Evolutionary conservation across 2,113 vertebrate genomes (phyloP).

Genomic region (Morone saxatilis): DNA sequence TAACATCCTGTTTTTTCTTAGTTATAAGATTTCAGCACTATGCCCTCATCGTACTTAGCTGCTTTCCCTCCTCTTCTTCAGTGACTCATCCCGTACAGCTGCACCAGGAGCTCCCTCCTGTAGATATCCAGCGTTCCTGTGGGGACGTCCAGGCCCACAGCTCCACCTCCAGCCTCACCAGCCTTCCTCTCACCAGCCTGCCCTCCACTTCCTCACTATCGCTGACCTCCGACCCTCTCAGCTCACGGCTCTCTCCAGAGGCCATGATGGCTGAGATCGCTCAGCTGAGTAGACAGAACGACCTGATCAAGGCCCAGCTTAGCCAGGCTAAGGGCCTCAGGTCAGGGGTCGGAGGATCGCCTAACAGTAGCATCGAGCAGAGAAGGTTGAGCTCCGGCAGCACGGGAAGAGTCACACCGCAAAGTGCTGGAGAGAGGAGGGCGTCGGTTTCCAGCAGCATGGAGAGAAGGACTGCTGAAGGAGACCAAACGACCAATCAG

Average conservation of each 20-base stretch:
- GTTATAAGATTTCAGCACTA: background rate
- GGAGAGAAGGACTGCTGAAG: conserved; percentile 35
- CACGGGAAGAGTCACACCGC: conserved; percentile 44
- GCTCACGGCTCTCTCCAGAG: conserved; percentile 70
- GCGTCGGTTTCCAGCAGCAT: conserved; percentile 23
- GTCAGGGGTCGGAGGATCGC: conserved; percentile 7
- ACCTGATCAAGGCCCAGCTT: conserved; percentile 86
- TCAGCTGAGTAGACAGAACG: conserved; percentile 88
- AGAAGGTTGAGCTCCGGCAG: conserved; percentile 15
- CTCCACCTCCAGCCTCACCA: conserved; percentile 69
- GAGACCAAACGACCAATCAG: conserved; percentile 46
- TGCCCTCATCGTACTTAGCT: background rate
- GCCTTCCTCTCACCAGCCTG: conserved; percentile 66
- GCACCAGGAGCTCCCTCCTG: conserved; percentile 17
- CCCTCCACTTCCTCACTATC: conserved; percentile 53
- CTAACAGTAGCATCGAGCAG: conserved; percentile 15
- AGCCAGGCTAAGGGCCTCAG: conserved; percentile 62
- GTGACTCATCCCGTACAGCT: background rate
- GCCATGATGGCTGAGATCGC: conserved; percentile 84
- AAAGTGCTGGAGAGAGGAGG: conserved; percentile 37
- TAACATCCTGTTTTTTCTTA: conserved; percentile 35
- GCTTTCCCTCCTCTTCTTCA: background rate
- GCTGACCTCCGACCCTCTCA: conserved; percentile 59
- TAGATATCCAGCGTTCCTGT: conserved; percentile 36
- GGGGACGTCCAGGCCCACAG: conserved; percentile 59